Evolutionary conservation across 1,140 invertebrate species (phyloP), one percentile per base, ranked within the genome.

Genomic region (Heliothis subflexa): DNA sequence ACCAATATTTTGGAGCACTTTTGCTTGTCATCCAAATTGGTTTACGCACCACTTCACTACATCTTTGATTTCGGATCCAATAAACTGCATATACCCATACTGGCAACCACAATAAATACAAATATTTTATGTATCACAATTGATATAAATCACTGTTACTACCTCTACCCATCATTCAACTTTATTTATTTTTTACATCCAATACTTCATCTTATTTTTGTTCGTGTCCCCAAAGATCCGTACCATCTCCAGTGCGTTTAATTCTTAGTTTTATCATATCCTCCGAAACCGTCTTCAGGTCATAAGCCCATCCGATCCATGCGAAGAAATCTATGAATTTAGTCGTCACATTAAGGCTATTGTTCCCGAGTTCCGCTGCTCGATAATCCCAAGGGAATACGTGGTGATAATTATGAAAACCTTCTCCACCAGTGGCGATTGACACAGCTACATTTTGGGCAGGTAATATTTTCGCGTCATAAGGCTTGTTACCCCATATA

Each of bases 331-430:
- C 96, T 55, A 97, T 97, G 76, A 97, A 97, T 0, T 82, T 95
- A 0, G 96, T 97, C 0, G 96, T 97, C 0, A 96, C 82, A 83
- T 97, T 97, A 54, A 96, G 95, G 11, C 14, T 59, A n/a, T 77
- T 79, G 61, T 95, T 93, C 0, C 97, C 97, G 2, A 97, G 90
- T 85, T 99, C 98, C 2, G 96, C 96, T 0, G 97, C 97, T 83
- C 96, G 96, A 88, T 98, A 98, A 88, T 99, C 98, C 95, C 96
- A 97, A 0, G 98, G 98, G 86, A 97, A 97, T 0, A 97, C 97
- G 86, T 99, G 98, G 88, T 99, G 98, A 92, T 97, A 99, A 89
- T 99, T 99, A 89, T 99, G 98, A 96, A 97, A 98, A 21, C 98
- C 98, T 93, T 87, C 85, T 7, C 85, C 85, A n/a, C 83, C 64